These are phyloP conservation scores for Sardina pilchardus DNA, from an alignment of 2,113 vertebrate species.

Conservation along the genomic window DNA sequence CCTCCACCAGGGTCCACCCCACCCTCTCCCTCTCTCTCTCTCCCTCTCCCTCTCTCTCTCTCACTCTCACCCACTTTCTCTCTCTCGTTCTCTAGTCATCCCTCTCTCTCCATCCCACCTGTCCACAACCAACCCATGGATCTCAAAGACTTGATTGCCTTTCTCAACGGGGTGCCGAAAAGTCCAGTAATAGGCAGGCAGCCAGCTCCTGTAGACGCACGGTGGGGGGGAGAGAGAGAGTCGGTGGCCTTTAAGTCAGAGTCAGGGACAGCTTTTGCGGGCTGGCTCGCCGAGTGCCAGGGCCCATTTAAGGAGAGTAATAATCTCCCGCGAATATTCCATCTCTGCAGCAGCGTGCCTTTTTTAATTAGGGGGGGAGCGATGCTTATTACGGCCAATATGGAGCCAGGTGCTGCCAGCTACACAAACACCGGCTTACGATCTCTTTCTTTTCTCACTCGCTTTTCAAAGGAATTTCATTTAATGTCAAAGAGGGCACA, in stretches of 20 bases:
- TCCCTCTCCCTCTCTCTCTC: conserved; percentile 21
- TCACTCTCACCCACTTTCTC: too few relatives aligned
- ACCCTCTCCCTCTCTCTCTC: conserved; percentile 63
- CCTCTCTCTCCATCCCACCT: conserved; percentile 30
- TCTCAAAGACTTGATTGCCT: background rate
- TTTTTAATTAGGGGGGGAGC: conserved; percentile 66
- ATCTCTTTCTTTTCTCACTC: conserved; percentile 44
- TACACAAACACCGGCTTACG: background rate
- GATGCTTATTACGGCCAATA: conserved; percentile 17
- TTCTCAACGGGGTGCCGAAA: background rate
- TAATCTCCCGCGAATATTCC: conserved; percentile 65
- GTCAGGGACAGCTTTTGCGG: background rate
- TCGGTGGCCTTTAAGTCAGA: background rate
- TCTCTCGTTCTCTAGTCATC: conserved; percentile 23
- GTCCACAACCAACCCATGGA: background rate
- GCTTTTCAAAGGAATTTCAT: conserved; percentile 54
- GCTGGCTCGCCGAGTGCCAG: conserved; percentile 12
- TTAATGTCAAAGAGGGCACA: conserved; percentile 61
- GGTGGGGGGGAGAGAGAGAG: background rate
- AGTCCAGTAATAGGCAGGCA: background rate
- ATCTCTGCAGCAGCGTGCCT: conserved; percentile 55
- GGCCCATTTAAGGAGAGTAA: conserved; percentile 48
- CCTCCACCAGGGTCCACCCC: conserved; percentile 43
- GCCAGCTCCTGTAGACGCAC: background rate
- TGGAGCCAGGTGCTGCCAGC: conserved; percentile 1